Base-by-base conservation (phyloP, 1,140 invertebrate genomes). In the Pseudoatta argentina region DNA sequence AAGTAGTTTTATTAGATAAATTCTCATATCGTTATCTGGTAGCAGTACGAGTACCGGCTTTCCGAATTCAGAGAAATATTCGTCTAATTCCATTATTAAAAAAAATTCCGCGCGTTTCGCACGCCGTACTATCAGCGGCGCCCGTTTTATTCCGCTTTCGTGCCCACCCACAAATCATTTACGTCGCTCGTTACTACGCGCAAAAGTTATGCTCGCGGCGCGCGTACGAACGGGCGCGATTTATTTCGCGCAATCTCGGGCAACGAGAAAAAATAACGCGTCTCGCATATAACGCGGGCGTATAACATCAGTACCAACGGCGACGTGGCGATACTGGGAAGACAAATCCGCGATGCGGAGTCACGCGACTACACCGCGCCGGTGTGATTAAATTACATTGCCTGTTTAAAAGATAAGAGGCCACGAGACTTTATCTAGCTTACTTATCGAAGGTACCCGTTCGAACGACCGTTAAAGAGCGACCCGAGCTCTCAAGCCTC, bases 361-460 rank as follows among this genome's bases (percentile, higher is more conserved):
- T 91, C 89, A 91, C 89, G 89, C 89, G 89, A 91, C 77, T 75
- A n/a, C n/a, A 18, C 24, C 72, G 8, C 24, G 21, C 34, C 39
- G 67, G 59, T 61, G 78, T 88, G 89, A 91, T 91, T 90, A 90
- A 91, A 91, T 91, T 91, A 91, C 83, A 88, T 90, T 79, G 78
- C 72, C 89, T 86, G 72, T 91, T 91, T 91, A 79, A 88, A 79
- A 90, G 89, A 91, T 91, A 91, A 91, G 89, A 55, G 89, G 61
- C 21, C 51, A 6, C 18, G 39, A 69, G n/a, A 75, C 55, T 76
- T 89, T 91, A 91, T 91, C 89, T 78, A 69, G 72, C 83, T 91
- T 88, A 88, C 88, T 90, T 88, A 91, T 91, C 89, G 73, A 27
- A 8, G 0, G n/a, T 44, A 24, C 27, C 6, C 48, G 44, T 87